Evolutionary conservation across 1,140 invertebrate species (phyloP), one percentile per base, ranked within the genome.

Genomic region (Bombyx mandarina): DNA sequence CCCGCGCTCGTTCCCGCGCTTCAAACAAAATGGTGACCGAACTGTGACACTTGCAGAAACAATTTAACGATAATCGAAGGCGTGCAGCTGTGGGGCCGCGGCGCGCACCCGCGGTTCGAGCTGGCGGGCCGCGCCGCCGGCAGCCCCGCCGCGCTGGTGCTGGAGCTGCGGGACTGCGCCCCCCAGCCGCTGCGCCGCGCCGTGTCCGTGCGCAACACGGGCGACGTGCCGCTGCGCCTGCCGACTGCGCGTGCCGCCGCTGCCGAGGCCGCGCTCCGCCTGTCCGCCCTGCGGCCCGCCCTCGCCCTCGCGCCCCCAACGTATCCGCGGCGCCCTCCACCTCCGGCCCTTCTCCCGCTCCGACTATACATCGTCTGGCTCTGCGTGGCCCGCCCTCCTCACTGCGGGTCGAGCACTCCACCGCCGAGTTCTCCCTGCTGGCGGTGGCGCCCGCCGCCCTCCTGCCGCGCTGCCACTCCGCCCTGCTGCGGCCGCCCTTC

Each of bases 11-110:
- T 18, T 1, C 12, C 12, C 12, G 12, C 12, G 12, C 12, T 18
- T 22, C 2, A 4, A 8, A 7, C 10, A n/a, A 50, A 7, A 50
- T 18, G 9, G 6, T 18, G 18, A 9, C 12, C 12, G 12, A 18
- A 18, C 12, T 18, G 12, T 18, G 12, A 18, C 12, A 18, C 12
- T 83, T 88, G 58, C 82, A 94, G 97, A 69, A 99, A 98, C 82
- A 99, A 99, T 84, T 89, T 99, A 65, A 99, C 97, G 1, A 93
- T 97, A 51, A 87, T 99, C 66, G 97, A 99, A 86, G 91, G 93
- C 10, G 84, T 98, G 9, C 91, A 93, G 64, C 74, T 99, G 43
- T 91, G 91, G 52, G 97, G 96, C 0, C 90, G 93, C 67, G 96
- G 96, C 9, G 95, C 94, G 1, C 82, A 92, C 63, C 95, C 96